phyloP scores from a whole-genome alignment of 2,113 vertebrate species.

The Oreotragus oreotragus region DNA sequence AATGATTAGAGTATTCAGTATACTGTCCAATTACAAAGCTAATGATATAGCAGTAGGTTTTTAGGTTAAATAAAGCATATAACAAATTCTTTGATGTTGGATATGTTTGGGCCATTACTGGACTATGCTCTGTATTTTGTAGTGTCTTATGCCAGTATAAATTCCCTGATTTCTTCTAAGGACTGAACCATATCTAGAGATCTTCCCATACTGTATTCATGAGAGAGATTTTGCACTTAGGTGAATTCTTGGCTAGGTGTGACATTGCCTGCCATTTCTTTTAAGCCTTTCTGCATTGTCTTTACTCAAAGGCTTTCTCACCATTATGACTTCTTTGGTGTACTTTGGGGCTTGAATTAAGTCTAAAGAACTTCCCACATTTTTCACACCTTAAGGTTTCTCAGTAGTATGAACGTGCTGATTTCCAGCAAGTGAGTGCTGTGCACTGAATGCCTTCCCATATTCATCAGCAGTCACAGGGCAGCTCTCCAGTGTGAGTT shows the following conservation, averaged over 20 bases:
- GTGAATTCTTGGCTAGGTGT: background rate
- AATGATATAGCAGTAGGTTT: background rate
- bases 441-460: background rate
- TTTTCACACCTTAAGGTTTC: background rate
- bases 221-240: background rate
- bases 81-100: background rate
- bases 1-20: background rate
- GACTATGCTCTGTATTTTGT: background rate
- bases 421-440: background rate
- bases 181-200: background rate
- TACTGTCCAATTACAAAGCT: background rate
- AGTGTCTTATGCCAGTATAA: background rate
- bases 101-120: background rate
- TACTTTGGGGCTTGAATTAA: background rate
- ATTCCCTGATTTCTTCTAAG: background rate
- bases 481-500: background rate
- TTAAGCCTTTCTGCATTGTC: background rate
- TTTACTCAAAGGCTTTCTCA: background rate
- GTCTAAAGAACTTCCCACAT: background rate
- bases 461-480: rapidly evolving
- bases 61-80: background rate
- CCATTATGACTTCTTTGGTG: background rate
- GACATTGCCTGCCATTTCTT: background rate
- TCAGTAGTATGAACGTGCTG: background rate
- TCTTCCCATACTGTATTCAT: background rate